These are phyloP conservation scores for Pseudorectes ferrugineus DNA, from an alignment of 2,113 vertebrate species.

Conservation along the genomic window DNA sequence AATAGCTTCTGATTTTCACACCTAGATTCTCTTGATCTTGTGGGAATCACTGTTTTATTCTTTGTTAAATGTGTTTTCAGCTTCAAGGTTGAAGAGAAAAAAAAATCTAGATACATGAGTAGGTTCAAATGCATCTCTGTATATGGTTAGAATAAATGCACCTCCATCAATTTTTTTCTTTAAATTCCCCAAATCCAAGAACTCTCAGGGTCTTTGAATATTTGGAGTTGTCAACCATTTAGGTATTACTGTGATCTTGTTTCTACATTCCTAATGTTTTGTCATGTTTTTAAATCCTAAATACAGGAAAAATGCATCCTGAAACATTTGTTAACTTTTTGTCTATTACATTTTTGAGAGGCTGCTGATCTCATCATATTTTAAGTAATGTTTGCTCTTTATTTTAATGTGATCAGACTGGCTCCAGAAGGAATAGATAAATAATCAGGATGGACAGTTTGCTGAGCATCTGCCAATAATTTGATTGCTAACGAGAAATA, in stretches of 20 bases:
- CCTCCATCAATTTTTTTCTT: neutral
- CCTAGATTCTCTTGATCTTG: neutral
- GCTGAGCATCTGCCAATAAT: neutral
- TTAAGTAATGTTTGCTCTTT: neutral
- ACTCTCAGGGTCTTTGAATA: neutral
- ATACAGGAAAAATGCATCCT: neutral
- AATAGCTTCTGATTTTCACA: neutral
- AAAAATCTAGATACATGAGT: neutral
- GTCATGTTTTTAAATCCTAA: neutral
- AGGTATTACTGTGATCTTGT: neutral
- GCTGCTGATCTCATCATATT: neutral
- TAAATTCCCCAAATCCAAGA: neutral
- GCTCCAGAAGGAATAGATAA: neutral
- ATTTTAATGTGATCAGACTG: neutral
- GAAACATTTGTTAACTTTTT: neutral
- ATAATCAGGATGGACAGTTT: neutral
- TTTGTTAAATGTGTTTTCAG: neutral
- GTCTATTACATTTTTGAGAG: neutral
- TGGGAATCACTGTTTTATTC: neutral
- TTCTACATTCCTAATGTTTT: neutral
- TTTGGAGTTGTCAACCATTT: neutral
- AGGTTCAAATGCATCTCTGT: neutral
- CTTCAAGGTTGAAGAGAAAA: neutral
- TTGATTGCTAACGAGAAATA: neutral
- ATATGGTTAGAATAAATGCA: neutral